phyloP scores from a whole-genome alignment of 2,113 vertebrate species.

The Plecotus auritus region DNA sequence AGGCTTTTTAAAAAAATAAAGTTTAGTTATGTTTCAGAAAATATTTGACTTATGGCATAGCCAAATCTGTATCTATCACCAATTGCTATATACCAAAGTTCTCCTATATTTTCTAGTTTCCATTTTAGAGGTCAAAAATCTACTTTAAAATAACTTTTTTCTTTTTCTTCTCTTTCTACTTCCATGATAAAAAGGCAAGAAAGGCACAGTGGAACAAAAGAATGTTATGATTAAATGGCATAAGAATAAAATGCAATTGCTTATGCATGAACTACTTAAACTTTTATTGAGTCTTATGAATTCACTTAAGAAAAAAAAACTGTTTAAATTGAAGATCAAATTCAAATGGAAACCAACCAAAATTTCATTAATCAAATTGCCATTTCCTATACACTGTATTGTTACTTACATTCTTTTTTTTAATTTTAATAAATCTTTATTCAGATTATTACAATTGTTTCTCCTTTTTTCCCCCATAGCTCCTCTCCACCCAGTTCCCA shows the following conservation, averaged over 20 bases:
- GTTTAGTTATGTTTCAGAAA: not conserved
- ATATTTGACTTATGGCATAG: not conserved
- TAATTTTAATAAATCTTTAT: too few relatives aligned
- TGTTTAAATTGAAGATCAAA: not conserved
- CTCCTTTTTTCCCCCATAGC: too few relatives aligned
- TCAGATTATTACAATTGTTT: too few relatives aligned
- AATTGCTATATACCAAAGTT: not conserved
- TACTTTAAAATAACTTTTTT: not conserved
- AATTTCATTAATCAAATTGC: not conserved
- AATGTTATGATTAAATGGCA: not conserved
- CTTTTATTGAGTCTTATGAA: not conserved
- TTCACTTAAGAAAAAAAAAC: not conserved
- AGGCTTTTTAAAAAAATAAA: not conserved
- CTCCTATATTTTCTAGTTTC: not conserved
- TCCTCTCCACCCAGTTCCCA: too few relatives aligned
- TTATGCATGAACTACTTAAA: not conserved
- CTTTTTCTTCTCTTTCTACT: not conserved
- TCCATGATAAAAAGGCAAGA: not conserved
- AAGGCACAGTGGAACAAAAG: not conserved
- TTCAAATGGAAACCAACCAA: not conserved
- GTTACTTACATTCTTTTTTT: constrained; percentile 4
- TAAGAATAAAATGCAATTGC: not conserved
- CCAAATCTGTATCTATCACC: not conserved
- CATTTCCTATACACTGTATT: not conserved
- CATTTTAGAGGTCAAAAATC: not conserved